Evolutionary conservation across 1,140 invertebrate species (phyloP).

Genomic region (Choristoneura fumiferana): DNA sequence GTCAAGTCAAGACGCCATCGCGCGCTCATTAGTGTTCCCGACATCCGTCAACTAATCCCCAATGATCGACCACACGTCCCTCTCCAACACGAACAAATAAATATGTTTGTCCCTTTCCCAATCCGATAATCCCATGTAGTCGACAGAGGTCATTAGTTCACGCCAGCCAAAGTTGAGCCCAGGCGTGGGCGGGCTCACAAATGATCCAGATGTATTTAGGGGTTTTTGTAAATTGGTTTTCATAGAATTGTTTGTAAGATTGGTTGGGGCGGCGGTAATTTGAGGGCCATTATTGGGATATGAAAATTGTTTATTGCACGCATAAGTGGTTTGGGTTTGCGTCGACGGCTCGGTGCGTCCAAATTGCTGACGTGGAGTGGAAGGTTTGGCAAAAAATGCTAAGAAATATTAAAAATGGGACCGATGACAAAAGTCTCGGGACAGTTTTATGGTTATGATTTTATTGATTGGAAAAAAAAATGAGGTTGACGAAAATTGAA

Average conservation of each 20-base stretch:
- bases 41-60: constrained; percentile 39
- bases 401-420: not conserved
- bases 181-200: not conserved
- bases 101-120: constrained; percentile 36
- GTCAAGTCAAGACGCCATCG: constrained; percentile 47
- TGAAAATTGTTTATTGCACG: constrained; percentile 10
- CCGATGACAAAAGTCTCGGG: not conserved
- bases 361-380: too few species aligned
- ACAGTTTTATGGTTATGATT: not conserved
- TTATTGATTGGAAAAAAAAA: constrained; percentile 4
- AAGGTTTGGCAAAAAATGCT: not conserved
- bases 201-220: constrained; percentile 20
- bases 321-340: constrained; percentile 9
- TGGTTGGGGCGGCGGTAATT: constrained; percentile 6
- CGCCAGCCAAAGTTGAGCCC: not conserved
- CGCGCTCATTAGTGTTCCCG: constrained; percentile 27
- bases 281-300: constrained; percentile 12
- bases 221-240: constrained; percentile 30
- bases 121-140: constrained; percentile 35
- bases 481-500: not conserved
- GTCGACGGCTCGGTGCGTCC: too few species aligned
- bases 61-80: constrained; percentile 29
- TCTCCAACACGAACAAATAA: constrained; percentile 18
- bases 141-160: constrained; percentile 26
- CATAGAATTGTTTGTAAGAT: constrained; percentile 10